Base-by-base conservation (phyloP, 2,113 vertebrate genomes). In the Arothron firmamentum region DNA sequence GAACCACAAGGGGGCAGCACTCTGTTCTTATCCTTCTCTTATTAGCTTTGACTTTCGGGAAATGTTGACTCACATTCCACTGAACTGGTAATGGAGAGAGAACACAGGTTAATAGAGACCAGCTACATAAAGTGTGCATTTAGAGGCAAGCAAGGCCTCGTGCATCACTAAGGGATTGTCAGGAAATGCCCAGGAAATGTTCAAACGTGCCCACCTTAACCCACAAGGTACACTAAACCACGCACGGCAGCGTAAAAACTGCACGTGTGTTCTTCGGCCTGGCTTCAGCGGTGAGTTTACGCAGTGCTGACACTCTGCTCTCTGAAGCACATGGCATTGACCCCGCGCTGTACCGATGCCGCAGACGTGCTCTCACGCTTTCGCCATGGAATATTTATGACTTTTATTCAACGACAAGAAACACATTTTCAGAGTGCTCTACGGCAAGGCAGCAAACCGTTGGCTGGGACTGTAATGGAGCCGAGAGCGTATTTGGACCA, bases 181-280 rank as follows among this genome's bases (percentile, higher is more conserved):
- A 66, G 83, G 74, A 84, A 84, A 83, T 78, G 70, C 52, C 78
- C 81, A 74, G 77, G 74, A 79, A 81, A 62, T 85, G 77, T 87
- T 86, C 83, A 80, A 83, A 89, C 77, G 62, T 85, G 80, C 75
- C 75, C 78, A 58, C 78, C 73, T 77, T 75, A 69, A 83, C 81
- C 78, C 82, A 62, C 71, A 74, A 72, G 79, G 74, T 72, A 72
- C 72, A 70, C 66, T 85, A 85, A 84, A 81, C 75, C 72, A 81
- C 55, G 53, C 77, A 53, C 64, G 67, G 57, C 67, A 65, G 66
- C 75, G 59, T 60, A 81, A 83, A 84, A 80, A 78, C 80, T 76
- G 74, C 63, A 74, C 70, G 63, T 62, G 45, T 70, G 78, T 70
- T 79, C 71, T 81, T 80, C 82, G 73, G 74, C 74, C 72, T 34